phyloP scores from a whole-genome alignment of 30 jellyfish, hydroid and myxozoan species.

The Hydractinia symbiolongicarpus region DNA sequence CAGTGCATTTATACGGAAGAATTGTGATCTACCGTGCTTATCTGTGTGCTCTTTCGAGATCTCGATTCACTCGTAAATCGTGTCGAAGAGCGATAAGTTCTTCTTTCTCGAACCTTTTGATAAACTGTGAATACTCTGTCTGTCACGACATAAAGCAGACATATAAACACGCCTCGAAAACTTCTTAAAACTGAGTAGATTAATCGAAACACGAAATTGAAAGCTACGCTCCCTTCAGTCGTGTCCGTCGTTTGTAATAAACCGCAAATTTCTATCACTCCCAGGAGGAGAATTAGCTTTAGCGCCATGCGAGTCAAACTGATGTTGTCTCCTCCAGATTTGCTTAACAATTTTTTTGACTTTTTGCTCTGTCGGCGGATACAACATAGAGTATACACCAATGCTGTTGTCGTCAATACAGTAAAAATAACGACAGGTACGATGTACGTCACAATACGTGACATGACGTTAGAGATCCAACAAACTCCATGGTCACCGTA shows the following conservation, averaged over 20 bases:
- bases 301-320: slow-evolving; percentile 27
- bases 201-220: slow-evolving; percentile 7
- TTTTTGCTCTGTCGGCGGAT: neutral
- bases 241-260: slow-evolving; percentile 12
- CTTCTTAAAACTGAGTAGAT: slow-evolving; percentile 17
- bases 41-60: too few relatives aligned
- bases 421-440: slow-evolving; percentile 12
- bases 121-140: slow-evolving; percentile 28
- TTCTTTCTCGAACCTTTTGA: slow-evolving; percentile 9
- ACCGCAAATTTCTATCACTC: slow-evolving; percentile 29
- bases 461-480: slow-evolving; percentile 11
- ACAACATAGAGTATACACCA: slow-evolving; percentile 1
- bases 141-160: slow-evolving; percentile 28
- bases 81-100: slow-evolving; percentile 21
- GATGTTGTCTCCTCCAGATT: slow-evolving; percentile 22
- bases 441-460: slow-evolving; percentile 12
- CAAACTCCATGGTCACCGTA: slow-evolving; percentile 34
- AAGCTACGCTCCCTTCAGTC: slow-evolving; percentile 5
- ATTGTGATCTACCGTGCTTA: too few relatives aligned
- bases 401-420: neutral
- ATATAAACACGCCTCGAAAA: slow-evolving; percentile 32
- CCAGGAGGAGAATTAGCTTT: slow-evolving; percentile 12
- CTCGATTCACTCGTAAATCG: slow-evolving; percentile 1
- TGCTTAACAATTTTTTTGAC: slow-evolving; percentile 8
- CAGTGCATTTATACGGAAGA: too few relatives aligned